Evolutionary conservation across 1,140 invertebrate genomes (phyloP), one percentile per base, ranked within the genome.

Genomic region (Euura saliciscinereae): DNA sequence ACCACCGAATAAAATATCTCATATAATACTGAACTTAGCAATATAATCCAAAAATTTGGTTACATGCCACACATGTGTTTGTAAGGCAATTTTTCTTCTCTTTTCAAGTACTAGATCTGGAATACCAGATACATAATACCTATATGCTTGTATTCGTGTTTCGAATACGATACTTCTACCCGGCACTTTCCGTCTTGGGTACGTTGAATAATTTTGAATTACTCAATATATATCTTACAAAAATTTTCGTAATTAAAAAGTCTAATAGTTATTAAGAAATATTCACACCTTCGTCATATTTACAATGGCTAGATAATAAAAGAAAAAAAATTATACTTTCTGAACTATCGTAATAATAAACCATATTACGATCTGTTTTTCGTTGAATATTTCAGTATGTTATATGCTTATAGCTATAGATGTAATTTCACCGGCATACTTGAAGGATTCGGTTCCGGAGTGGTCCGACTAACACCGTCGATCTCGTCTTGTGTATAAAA

Each of bases 21-120:
- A 59, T 59, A n/a, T 11, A 59, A 59, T 59, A 59, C 51, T 59
- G 51, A 59, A 59, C 51, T 59, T 59, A 59, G 51, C 51, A 8
- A n/a, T 59, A 59, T 59, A 59, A 59, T 8, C 51, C 51, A 59
- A 8, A n/a, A n/a, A 59, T n/a, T 59, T 59, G 10, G 51, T 59
- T 59, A 11, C 51, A 59, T 59, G 13, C 3, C 13, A 28, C 28
- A 28, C 28, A 28, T 28, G 51, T 59, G 3, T 59, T 59, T n/a
- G 13, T 5, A 8, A 59, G 51, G 6, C 51, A 59, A 59, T 11
- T 59, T 59, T 59, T 28, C 28, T 28, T 28, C 28, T 28, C 28
- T 28, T 28, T 28, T 8, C 13, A 59, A 59, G 51, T 59, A 59
- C 51, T 59, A 59, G 3, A 59, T 59, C 51, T n/a, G 51, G 5